phyloP scores from a whole-genome alignment of 2,888 invertebrate species.

The Chalcis sispes region DNA sequence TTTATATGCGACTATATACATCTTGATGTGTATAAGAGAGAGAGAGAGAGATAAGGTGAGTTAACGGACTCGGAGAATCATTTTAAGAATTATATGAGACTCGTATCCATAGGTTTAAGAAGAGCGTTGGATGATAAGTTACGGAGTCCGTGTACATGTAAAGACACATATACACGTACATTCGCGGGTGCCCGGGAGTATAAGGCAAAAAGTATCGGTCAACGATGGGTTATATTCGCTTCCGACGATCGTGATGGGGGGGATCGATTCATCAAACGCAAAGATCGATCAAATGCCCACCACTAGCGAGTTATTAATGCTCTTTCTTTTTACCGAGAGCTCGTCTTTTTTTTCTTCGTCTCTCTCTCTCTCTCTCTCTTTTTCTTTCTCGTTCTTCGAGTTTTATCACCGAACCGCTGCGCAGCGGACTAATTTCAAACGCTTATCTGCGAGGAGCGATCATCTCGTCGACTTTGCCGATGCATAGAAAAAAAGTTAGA shows the following conservation, averaged over 20 bases:
- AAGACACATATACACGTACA: too few relatives aligned
- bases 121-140: slow-evolving; percentile 36
- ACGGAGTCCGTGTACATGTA: not conserved
- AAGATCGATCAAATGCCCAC: slow-evolving; percentile 57
- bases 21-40: not conserved
- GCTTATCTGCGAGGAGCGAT: slow-evolving; percentile 15
- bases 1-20: too few relatives aligned
- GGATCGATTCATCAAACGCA: slow-evolving; percentile 50
- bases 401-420: not conserved
- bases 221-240: slow-evolving; percentile 15
- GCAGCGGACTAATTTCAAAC: slow-evolving; percentile 40
- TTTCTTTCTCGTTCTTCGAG: not conserved
- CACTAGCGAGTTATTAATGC: slow-evolving; percentile 58
- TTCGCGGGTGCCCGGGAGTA: not conserved
- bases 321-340: slow-evolving; percentile 49
- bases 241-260: not conserved
- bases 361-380: slow-evolving; percentile 10
- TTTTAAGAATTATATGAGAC: slow-evolving; percentile 44
- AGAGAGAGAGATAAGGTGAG: slow-evolving; percentile 37
- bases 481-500: slow-evolving; percentile 1
- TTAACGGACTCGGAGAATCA: slow-evolving; percentile 40
- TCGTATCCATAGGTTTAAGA: slow-evolving; percentile 48
- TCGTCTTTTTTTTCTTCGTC: not conserved
- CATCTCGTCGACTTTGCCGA: not conserved
- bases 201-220: slow-evolving; percentile 5